These are phyloP conservation scores for Tympanoctomys barrerae DNA, from an alignment of 2,797 vertebrate species.

Conservation along the genomic window DNA sequence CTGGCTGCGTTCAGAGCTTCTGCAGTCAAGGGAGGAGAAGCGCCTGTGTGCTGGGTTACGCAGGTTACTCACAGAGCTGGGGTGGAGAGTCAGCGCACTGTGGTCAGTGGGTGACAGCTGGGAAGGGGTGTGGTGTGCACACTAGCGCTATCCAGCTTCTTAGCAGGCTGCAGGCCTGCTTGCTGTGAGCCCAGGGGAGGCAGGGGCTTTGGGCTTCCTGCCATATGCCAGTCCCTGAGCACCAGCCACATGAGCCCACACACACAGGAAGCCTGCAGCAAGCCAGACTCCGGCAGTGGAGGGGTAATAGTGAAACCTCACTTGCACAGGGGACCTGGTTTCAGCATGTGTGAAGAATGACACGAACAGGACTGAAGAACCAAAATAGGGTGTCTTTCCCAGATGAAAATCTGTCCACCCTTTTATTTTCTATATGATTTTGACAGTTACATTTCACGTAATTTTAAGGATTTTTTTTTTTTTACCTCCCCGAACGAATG, in stretches of 20 bases:
- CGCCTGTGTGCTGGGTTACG: not conserved
- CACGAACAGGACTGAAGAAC: not conserved
- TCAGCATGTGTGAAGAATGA: not conserved
- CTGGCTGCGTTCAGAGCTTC: no score
- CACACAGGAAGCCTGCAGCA: not conserved
- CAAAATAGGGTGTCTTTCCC: not conserved
- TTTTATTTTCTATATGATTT: constrained; percentile 57
- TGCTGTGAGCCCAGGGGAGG: not conserved
- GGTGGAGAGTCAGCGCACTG: not conserved
- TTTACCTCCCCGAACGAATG: no score
- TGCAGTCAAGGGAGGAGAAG: not conserved
- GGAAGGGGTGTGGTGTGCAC: not conserved
- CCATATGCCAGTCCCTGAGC: not conserved
- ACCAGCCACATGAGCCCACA: not conserved
- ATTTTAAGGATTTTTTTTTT: no score
- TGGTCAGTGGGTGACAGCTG: not conserved
- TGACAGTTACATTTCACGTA: constrained; percentile 21
- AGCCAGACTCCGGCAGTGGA: not conserved
- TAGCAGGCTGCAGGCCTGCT: not conserved
- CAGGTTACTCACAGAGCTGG: not conserved
- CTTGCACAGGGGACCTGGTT: not conserved
- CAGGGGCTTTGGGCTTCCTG: not conserved
- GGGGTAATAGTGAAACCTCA: not conserved
- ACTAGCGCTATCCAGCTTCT: no score
- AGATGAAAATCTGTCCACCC: not conserved